A percentile compares a stretch with the other conserved stretches of the same genome.
phyloP scores from a whole-genome alignment of 1,140 invertebrate species.

The Nasonia longicornis region DNA sequence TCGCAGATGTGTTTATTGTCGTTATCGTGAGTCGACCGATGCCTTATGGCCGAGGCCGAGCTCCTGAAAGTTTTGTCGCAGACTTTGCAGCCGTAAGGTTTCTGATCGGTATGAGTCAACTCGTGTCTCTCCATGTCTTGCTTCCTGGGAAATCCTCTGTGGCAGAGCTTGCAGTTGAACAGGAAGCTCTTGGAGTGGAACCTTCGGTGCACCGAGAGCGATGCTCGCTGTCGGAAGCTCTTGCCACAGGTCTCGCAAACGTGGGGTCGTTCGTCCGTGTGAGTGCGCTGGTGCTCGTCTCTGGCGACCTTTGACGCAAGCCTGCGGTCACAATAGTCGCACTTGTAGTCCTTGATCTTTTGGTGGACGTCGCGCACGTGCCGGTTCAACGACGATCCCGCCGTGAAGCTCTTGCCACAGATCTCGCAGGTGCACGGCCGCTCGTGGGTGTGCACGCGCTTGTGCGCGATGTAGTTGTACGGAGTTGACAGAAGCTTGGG shows the following conservation, averaged over 20 bases:
- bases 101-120: constrained; percentile 49
- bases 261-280: constrained; percentile 80
- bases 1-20: constrained; percentile 41
- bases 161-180: constrained; percentile 51
- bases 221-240: constrained; percentile 74
- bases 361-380: constrained; percentile 57
- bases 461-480: constrained; percentile 65
- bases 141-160: constrained; percentile 52
- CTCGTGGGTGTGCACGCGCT: constrained; percentile 53
- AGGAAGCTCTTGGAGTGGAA: constrained; percentile 52
- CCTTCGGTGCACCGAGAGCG: constrained; percentile 67
- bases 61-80: constrained; percentile 74
- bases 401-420: constrained; percentile 49
- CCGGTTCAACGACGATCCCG: constrained; percentile 53
- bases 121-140: constrained; percentile 56
- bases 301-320: constrained; percentile 51
- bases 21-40: constrained; percentile 42
- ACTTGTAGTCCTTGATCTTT: constrained; percentile 55
- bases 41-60: constrained; percentile 55
- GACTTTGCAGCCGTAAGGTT: constrained; percentile 55
- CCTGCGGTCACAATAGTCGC: constrained; percentile 56
- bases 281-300: constrained; percentile 52
- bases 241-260: constrained; percentile 77
- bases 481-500: constrained; percentile 57
- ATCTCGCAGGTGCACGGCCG: constrained; percentile 18